A percentile compares a stretch with the other conserved stretches of the same genome.
These are phyloP conservation scores for Argyresthia goedartella DNA, from an alignment of 2,888 invertebrate genomes.

Conservation along the genomic window DNA sequence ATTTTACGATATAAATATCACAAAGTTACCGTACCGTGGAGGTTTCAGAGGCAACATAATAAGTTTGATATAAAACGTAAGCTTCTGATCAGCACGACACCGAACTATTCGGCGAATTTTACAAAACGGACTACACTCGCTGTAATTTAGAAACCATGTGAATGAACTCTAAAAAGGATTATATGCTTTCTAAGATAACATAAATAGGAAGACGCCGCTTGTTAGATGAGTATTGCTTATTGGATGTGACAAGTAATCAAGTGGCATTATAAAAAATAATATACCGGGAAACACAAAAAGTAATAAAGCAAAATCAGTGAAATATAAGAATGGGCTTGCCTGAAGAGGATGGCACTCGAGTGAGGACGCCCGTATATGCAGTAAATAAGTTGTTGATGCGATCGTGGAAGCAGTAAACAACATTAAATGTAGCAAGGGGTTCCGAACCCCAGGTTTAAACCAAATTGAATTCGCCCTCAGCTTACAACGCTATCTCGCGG, in stretches of 20 bases:
- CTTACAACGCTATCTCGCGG: conserved; percentile 58
- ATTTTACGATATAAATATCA: not conserved
- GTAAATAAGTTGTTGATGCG: conserved; percentile 40
- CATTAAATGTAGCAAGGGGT: conserved; percentile 45
- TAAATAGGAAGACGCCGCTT: too few relatives aligned
- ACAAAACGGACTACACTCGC: too few relatives aligned
- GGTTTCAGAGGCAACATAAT: too few relatives aligned
- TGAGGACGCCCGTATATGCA: conserved; percentile 16
- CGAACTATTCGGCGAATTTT: too few relatives aligned
- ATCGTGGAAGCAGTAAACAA: conserved; percentile 36
- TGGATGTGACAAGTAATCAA: too few relatives aligned
- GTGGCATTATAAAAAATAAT: too few relatives aligned
- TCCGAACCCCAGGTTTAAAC: conserved; percentile 61
- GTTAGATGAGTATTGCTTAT: too few relatives aligned
- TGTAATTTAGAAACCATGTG: too few relatives aligned
- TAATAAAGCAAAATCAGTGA: not conserved
- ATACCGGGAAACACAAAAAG: not conserved
- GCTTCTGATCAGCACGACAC: too few relatives aligned
- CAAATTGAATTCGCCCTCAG: conserved; percentile 62
- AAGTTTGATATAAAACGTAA: too few relatives aligned
- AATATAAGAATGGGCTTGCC: not conserved
- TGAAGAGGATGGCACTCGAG: not conserved
- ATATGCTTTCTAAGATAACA: too few relatives aligned
- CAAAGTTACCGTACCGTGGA: not conserved
- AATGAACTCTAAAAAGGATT: too few relatives aligned